These are phyloP conservation scores for Drosophila kurseongensis DNA, from an alignment of 1,140 invertebrate species.

Conservation along the genomic window DNA sequence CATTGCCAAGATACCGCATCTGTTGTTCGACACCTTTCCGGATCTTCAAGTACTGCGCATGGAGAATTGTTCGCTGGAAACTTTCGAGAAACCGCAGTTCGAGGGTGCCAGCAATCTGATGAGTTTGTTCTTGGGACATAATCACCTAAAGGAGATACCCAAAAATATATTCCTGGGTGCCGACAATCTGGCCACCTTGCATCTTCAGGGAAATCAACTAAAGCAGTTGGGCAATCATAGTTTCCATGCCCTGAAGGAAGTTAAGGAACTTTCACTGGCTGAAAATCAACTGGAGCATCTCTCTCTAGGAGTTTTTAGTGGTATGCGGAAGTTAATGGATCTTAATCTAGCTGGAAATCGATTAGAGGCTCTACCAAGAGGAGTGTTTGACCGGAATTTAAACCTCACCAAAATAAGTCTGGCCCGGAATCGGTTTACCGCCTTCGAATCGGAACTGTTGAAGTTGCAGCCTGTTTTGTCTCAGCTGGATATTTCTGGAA, in stretches of 20 bases:
- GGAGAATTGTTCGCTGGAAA: slow-evolving; percentile 79
- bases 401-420: slow-evolving; percentile 71
- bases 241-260: slow-evolving; percentile 74
- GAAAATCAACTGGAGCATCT: slow-evolving; percentile 69
- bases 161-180: slow-evolving; percentile 81
- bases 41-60: slow-evolving; percentile 79
- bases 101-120: slow-evolving; percentile 82
- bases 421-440: slow-evolving; percentile 61
- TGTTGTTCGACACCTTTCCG: slow-evolving; percentile 81
- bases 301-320: slow-evolving; percentile 55
- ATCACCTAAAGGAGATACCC: slow-evolving; percentile 73
- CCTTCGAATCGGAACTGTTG: slow-evolving; percentile 75
- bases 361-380: slow-evolving; percentile 55
- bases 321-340: slow-evolving; percentile 69
- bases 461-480: slow-evolving; percentile 58
- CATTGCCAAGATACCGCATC: slow-evolving; percentile 79
- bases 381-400: slow-evolving; percentile 73
- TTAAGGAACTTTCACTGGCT: slow-evolving; percentile 68
- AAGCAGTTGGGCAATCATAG: slow-evolving; percentile 65
- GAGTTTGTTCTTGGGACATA: slow-evolving; percentile 71
- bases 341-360: slow-evolving; percentile 74
- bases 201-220: slow-evolving; percentile 63
- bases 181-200: slow-evolving; percentile 71
- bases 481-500: slow-evolving; percentile 72
- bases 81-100: slow-evolving; percentile 79